These are phyloP conservation scores for Apamea epomidion DNA, from an alignment of 2,888 invertebrate species.

Conservation along the genomic window DNA sequence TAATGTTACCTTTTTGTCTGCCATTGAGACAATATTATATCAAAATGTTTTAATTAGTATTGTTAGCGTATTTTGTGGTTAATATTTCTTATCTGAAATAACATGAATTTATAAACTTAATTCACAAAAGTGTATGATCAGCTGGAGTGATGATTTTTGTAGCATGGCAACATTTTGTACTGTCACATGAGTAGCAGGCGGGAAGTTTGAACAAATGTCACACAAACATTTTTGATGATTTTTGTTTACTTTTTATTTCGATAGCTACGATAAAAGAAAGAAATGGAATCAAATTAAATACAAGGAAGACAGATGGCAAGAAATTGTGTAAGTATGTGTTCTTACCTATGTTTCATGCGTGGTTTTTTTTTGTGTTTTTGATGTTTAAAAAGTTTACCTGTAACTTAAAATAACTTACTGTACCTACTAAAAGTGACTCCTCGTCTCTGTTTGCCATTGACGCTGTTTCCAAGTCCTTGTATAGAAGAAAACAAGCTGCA, in stretches of 20 bases:
- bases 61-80: not conserved
- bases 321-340: not conserved
- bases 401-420: not conserved
- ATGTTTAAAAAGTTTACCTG: not conserved
- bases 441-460: not conserved
- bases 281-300: not conserved
- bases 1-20: conserved; percentile 34
- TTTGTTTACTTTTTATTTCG: not conserved
- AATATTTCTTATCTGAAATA: not conserved
- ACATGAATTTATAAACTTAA: not conserved
- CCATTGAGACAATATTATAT: not conserved
- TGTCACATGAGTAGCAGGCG: conserved; percentile 34
- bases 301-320: not conserved
- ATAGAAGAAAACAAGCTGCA: not conserved
- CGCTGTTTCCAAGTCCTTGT: not conserved
- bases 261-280: too few species aligned
- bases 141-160: conserved; percentile 28
- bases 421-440: not conserved
- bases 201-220: conserved; percentile 19
- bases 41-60: not conserved
- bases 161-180: conserved; percentile 38
- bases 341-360: not conserved
- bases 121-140: not conserved
- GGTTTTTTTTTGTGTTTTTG: not conserved
- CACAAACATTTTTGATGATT: not conserved